Evolutionary conservation across 1,140 invertebrate species (phyloP).

Genomic region (Agrilus planipennis): DNA sequence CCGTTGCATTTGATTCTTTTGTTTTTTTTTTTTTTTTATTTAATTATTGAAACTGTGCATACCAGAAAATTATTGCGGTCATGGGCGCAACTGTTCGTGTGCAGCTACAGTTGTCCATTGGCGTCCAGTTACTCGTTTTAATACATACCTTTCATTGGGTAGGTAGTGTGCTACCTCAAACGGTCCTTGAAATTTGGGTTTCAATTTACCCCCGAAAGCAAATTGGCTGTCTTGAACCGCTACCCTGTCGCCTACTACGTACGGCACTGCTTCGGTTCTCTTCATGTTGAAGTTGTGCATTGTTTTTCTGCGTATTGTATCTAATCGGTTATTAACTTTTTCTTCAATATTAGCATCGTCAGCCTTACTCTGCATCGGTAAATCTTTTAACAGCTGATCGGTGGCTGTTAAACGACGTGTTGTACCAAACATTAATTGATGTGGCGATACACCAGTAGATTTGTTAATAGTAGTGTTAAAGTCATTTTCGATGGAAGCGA

Average conservation of each 20-base stretch:
- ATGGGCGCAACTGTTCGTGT: too few relatives aligned
- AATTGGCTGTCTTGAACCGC: not conserved
- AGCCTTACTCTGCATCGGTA: too few relatives aligned
- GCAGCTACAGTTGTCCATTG: not conserved
- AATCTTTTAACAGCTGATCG: too few relatives aligned
- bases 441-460: too few relatives aligned
- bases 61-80: too few relatives aligned
- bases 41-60: too few relatives aligned
- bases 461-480: not conserved
- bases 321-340: not conserved
- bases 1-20: too few relatives aligned
- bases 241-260: not conserved
- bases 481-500: not conserved
- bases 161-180: not conserved
- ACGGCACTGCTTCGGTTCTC: not conserved
- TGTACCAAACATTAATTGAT: too few relatives aligned
- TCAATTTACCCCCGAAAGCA: not conserved
- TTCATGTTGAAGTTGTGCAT: not conserved
- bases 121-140: not conserved
- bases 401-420: too few relatives aligned
- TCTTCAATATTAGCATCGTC: too few relatives aligned
- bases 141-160: slow-evolving; percentile 1
- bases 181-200: not conserved
- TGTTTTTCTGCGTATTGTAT: not conserved
- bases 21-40: too few relatives aligned